Evolutionary conservation across 2,888 invertebrate genomes (phyloP).

Genomic region (Hemithea aestivaria): DNA sequence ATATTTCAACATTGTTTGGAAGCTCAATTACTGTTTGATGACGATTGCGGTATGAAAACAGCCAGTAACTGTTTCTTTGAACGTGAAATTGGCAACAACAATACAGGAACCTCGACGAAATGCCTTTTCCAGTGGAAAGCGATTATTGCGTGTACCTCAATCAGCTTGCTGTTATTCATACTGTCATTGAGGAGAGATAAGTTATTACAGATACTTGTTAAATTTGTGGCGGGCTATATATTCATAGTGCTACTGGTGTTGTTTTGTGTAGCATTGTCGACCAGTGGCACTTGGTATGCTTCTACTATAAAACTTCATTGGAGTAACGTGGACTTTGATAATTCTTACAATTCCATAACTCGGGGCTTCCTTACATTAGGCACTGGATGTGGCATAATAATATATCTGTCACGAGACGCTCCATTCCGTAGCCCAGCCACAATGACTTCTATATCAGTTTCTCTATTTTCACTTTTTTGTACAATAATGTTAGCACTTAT

Average conservation of each 20-base stretch:
- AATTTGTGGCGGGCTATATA: slow-evolving; percentile 42
- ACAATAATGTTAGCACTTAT: slow-evolving; percentile 47
- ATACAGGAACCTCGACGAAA: slow-evolving; percentile 32
- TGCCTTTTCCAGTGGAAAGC: slow-evolving; percentile 52
- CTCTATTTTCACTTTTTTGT: slow-evolving; percentile 46
- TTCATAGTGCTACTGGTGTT: slow-evolving; percentile 43
- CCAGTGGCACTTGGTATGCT: slow-evolving; percentile 59
- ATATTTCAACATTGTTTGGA: slow-evolving; percentile 65
- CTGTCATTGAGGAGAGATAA: slow-evolving; percentile 52
- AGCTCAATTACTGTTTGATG: slow-evolving; percentile 50
- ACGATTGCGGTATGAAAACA: slow-evolving; percentile 63
- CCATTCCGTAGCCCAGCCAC: slow-evolving; percentile 65
- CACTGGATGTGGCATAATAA: slow-evolving; percentile 54
- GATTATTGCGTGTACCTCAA: slow-evolving; percentile 33
- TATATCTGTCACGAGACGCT: slow-evolving; percentile 50
- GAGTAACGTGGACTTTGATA: slow-evolving; percentile 32
- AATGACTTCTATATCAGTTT: slow-evolving; percentile 55
- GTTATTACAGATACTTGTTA: slow-evolving; percentile 42
- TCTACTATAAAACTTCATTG: slow-evolving; percentile 40
- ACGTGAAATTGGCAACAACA: slow-evolving; percentile 53
- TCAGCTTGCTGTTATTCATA: slow-evolving; percentile 44
- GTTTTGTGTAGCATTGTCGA: slow-evolving; percentile 53
- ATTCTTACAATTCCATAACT: slow-evolving; percentile 36
- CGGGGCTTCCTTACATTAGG: slow-evolving; percentile 51
- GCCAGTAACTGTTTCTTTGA: slow-evolving; percentile 61